Percentiles rank a stretch among this genome's conserved stretches.
These are phyloP conservation scores for Dermatemys mawii DNA, from an alignment of 2,113 vertebrate species.

Conservation along the genomic window DNA sequence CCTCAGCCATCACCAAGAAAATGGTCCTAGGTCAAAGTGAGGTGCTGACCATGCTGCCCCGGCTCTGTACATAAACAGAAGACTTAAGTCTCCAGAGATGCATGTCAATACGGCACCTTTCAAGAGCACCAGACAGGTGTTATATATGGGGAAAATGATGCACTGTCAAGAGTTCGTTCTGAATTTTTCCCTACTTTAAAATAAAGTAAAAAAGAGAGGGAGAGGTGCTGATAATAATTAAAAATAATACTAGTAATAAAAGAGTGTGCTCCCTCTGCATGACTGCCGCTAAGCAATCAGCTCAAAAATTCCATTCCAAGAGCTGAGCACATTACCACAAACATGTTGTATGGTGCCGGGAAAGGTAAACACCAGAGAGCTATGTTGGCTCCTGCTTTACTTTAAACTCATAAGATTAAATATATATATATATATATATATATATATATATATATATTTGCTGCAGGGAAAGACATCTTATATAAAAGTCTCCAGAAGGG, in stretches of 20 bases:
- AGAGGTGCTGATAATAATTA: not conserved
- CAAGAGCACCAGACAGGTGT: not conserved
- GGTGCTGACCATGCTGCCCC: not conserved
- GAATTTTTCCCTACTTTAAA: not conserved
- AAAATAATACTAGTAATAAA: not conserved
- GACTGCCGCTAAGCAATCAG: not conserved
- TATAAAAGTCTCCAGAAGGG: not conserved
- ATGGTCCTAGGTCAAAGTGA: not conserved
- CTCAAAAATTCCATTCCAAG: accelerated
- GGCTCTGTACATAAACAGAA: not conserved
- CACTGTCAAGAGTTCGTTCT: not conserved
- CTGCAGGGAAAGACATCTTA: not conserved
- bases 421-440: too few species aligned
- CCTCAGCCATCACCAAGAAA: not conserved
- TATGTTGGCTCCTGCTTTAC: not conserved
- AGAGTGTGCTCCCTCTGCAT: not conserved
- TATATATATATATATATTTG: too few species aligned
- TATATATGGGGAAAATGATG: not conserved
- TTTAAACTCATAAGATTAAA: too few species aligned
- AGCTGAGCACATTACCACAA: not conserved
- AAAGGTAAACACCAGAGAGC: not conserved
- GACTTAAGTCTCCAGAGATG: not conserved
- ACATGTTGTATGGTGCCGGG: accelerated
- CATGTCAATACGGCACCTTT: not conserved
- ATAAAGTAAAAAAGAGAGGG: not conserved